phyloP scores from a whole-genome alignment of 2,113 vertebrate species.

The Bubo scandiacus region DNA sequence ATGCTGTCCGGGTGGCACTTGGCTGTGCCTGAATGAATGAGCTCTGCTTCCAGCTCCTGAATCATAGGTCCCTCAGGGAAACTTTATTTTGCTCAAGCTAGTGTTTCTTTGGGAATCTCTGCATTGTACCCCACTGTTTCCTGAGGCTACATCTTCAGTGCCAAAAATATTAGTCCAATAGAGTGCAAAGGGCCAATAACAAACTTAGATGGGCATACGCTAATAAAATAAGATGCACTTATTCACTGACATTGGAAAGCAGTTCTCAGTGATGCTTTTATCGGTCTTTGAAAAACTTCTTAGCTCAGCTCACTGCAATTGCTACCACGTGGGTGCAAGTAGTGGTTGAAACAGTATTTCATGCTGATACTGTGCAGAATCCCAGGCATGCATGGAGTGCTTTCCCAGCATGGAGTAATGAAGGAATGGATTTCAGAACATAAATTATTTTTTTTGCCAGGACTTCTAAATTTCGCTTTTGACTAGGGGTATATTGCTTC shows the following conservation, averaged over 20 bases:
- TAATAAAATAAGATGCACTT: neutral
- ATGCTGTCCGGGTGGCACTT: neutral
- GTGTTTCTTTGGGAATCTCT: neutral
- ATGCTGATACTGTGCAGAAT: neutral
- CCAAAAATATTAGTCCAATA: neutral
- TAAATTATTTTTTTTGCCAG: neutral
- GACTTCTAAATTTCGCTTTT: neutral
- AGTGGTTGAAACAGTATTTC: neutral
- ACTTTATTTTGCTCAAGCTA: neutral
- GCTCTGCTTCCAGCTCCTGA: neutral
- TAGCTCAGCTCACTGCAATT: neutral
- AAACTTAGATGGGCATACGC: neutral
- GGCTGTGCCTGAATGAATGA: neutral
- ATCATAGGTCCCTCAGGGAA: accelerated
- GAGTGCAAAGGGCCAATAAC: neutral
- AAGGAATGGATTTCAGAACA: neutral
- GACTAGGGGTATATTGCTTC: neutral
- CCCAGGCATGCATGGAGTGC: neutral
- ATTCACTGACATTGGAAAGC: neutral
- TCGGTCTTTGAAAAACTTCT: neutral
- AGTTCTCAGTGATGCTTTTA: neutral
- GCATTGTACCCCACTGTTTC: accelerated
- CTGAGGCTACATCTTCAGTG: neutral
- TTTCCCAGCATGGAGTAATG: neutral
- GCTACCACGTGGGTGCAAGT: neutral